Percentiles rank a stretch among this genome's conserved stretches.
Evolutionary conservation across 2,113 vertebrate species (phyloP).

Genomic region (Corythoichthys intestinalis): DNA sequence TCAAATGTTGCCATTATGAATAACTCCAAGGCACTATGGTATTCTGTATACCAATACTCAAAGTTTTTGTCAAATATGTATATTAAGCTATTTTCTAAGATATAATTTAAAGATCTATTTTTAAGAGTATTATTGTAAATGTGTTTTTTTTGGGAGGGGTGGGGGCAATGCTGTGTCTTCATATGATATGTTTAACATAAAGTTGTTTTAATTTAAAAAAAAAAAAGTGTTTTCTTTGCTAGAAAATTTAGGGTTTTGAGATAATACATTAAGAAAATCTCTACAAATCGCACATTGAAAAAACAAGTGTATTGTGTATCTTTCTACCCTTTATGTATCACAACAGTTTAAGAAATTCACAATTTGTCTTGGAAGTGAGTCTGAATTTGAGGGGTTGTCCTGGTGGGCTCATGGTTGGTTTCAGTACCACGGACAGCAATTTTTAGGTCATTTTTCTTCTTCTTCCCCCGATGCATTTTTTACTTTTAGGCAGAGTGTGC

Average conservation of each 20-base stretch:
- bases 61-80: constrained; percentile 72
- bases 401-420: constrained; percentile 58
- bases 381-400: constrained; percentile 37
- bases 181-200: constrained; percentile 57
- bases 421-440: constrained; percentile 78
- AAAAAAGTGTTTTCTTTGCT: constrained; percentile 35
- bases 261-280: background rate
- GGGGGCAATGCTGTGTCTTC: constrained; percentile 47
- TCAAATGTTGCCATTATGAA: constrained; percentile 22
- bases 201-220: constrained; percentile 46
- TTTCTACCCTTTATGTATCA: background rate
- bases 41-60: constrained; percentile 45
- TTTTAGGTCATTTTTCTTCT: constrained; percentile 26
- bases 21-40: constrained; percentile 25
- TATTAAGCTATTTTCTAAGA: constrained; percentile 72
- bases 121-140: constrained; percentile 66
- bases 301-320: background rate
- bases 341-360: too few relatives aligned
- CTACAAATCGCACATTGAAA: background rate
- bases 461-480: constrained; percentile 2
- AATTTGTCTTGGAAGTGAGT: background rate
- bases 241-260: background rate
- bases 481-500: constrained; percentile 26
- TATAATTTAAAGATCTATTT: constrained; percentile 82
- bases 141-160: constrained; percentile 43